Percentiles rank a stretch among this genome's conserved stretches.
Evolutionary conservation across 2,888 invertebrate genomes (phyloP).

Genomic region (Girardia tigrina): DNA sequence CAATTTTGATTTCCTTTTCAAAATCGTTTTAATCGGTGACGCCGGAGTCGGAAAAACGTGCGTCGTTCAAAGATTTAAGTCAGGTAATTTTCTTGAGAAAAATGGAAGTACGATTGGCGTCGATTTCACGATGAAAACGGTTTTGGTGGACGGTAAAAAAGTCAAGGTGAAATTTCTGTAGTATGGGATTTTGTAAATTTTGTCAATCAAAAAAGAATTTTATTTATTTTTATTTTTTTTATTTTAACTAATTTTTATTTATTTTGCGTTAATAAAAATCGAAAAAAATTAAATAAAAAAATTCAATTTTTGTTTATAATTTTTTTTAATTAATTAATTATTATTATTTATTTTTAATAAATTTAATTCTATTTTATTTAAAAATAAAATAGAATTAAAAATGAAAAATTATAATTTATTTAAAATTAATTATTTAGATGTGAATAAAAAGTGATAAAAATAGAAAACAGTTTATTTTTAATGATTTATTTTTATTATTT

Average conservation of each 20-base stretch:
- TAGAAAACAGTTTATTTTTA: no score
- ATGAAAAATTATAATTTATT: no score
- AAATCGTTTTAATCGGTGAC: slow-evolving; percentile 75
- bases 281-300: background rate
- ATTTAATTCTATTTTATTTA: no score
- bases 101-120: slow-evolving; percentile 93
- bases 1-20: slow-evolving; percentile 76
- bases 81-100: slow-evolving; percentile 75
- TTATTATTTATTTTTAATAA: background rate
- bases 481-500: no score
- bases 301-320: background rate
- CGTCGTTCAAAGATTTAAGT: slow-evolving; percentile 83
- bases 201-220: slow-evolving; percentile 65
- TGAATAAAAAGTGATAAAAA: no score
- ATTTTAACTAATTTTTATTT: no score
- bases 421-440: no score
- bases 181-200: slow-evolving; percentile 78
- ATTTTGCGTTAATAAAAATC: no score
- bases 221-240: background rate
- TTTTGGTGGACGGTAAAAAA: slow-evolving; percentile 64
- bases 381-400: no score
- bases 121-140: slow-evolving; percentile 94
- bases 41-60: slow-evolving; percentile 65
- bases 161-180: slow-evolving; percentile 74
- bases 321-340: background rate